Evolutionary conservation across 2,113 vertebrate genomes (phyloP).

Genomic region (Hydropotes inermis): DNA sequence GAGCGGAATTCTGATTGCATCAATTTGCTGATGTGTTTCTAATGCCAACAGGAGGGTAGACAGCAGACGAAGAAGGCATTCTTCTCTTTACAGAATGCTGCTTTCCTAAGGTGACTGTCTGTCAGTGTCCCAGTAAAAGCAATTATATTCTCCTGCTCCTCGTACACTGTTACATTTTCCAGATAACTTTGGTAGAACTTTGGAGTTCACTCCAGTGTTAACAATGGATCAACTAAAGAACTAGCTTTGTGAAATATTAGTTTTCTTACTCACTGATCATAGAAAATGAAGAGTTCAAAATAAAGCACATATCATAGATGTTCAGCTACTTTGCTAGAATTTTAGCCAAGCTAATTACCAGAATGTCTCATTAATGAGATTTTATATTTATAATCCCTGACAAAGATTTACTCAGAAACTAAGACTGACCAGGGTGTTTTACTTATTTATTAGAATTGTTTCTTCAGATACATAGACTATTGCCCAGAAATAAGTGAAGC

Average conservation of each 20-base stretch:
- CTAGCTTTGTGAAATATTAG: not conserved
- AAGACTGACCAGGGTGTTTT: not conserved
- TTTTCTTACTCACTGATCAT: slow-evolving; percentile 1
- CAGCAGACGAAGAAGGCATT: not conserved
- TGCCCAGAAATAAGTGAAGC: not conserved
- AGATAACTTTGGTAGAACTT: not conserved
- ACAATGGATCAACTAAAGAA: not conserved
- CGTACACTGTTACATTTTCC: not conserved
- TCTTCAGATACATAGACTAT: not conserved
- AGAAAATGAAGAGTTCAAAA: slow-evolving; percentile 31
- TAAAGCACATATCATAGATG: not conserved
- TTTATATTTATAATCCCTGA: not conserved
- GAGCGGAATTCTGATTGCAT: not conserved
- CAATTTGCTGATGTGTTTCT: not conserved
- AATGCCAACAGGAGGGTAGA: too few species aligned
- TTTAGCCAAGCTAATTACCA: not conserved
- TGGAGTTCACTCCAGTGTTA: not conserved
- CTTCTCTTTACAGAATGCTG: not conserved
- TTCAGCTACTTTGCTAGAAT: not conserved
- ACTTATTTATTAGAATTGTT: not conserved
- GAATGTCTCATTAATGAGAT: not conserved
- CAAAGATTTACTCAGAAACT: not conserved
- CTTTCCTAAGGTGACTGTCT: not conserved
- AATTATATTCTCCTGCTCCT: not conserved
- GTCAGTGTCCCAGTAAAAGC: not conserved